A percentile compares a stretch with the other conserved stretches of the same genome.
phyloP scores from a whole-genome alignment of 2,797 vertebrate genomes.

The Sylvilagus floridanus region DNA sequence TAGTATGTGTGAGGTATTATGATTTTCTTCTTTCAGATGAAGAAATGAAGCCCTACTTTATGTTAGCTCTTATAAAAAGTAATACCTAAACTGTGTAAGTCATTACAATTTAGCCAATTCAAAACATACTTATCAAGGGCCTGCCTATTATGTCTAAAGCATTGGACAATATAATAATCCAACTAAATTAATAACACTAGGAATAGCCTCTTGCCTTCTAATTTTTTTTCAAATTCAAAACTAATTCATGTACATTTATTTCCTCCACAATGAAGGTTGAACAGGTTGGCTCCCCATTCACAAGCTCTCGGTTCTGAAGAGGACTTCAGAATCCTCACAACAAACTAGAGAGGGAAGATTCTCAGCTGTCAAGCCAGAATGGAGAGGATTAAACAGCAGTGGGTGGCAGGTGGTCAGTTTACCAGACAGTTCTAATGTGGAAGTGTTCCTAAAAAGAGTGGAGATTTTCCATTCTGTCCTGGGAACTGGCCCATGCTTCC shows the following conservation, averaged over 20 bases:
- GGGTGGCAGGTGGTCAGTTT: constrained; percentile 87
- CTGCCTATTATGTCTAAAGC: constrained; percentile 31
- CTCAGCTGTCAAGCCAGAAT: constrained; percentile 80
- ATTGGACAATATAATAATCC: not conserved
- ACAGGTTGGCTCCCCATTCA: constrained; percentile 53
- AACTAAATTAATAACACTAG: constrained; percentile 41
- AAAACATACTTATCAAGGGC: constrained; percentile 4
- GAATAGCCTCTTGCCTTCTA: not conserved
- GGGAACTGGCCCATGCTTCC: constrained; percentile 36
- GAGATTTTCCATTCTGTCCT: constrained; percentile 47
- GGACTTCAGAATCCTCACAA: constrained; percentile 80
- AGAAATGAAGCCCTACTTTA: constrained; percentile 5
- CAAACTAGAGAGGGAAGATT: constrained; percentile 79
- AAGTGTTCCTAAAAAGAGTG: constrained; percentile 84
- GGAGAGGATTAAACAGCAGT: constrained; percentile 85
- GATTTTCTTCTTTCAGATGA: constrained; percentile 4
- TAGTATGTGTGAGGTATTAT: constrained; percentile 31
- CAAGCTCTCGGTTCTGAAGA: constrained; percentile 63
- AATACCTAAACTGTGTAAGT: constrained; percentile 34
- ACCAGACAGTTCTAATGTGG: constrained; percentile 80
- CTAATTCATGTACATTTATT: constrained; percentile 49
- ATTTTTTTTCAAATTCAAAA: constrained; percentile 55
- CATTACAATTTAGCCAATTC: constrained; percentile 51
- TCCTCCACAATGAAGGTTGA: not conserved
- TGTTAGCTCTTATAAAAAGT: constrained; percentile 19